Base-by-base conservation (phyloP, 2,113 vertebrate genomes). In the Pomatorhinus ruficollis region DNA sequence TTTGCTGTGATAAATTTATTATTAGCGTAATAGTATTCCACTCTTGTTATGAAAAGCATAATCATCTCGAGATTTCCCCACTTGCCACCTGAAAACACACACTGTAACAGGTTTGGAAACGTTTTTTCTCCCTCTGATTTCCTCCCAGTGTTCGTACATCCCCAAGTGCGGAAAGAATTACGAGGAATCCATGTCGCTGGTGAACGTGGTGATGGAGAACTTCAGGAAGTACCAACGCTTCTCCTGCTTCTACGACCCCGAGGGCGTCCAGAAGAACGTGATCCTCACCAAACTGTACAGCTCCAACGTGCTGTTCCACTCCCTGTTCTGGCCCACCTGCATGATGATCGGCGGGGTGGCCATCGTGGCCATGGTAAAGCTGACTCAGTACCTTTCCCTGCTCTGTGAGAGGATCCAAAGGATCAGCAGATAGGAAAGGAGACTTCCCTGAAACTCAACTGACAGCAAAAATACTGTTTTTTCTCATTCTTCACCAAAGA, bases 311-410 rank as follows among this genome's bases (percentile, higher is more conserved):
- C 97, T 99, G 91, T 99, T 99, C 92, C 98, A 99, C 78, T 99
- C 99, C 0, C 98, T 99, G 44, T 98, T 99, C 95, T 99, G 99
- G 99, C 99, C 99, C 64, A 99, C 99, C 1, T 99, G 99, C 95
- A 98, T 98, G 92, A 98, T 99, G 97, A 97, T 98, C 12, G 99
- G 98, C 2, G 99, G 99, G 1, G 97, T 98, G 6, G 96, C 97
- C 50, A 99, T 99, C 22, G 98, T 99, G 0, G 98, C 98, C 28
- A 98, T 99, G 99, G 99, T 99, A 60, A 99, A 99, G 96, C 98
- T 99, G 95, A 99, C 99, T 69, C 99, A 99, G n/a, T 99, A 99
- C 96, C 98, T 99, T 77, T 99, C 99, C 57, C 97, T 99, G 70
- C 98, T 99, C 95, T 99, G 98, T 14, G 99, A 99, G 61, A 98